phyloP scores from a whole-genome alignment of 2,797 vertebrate species.

The Pteronotus mesoamericanus region DNA sequence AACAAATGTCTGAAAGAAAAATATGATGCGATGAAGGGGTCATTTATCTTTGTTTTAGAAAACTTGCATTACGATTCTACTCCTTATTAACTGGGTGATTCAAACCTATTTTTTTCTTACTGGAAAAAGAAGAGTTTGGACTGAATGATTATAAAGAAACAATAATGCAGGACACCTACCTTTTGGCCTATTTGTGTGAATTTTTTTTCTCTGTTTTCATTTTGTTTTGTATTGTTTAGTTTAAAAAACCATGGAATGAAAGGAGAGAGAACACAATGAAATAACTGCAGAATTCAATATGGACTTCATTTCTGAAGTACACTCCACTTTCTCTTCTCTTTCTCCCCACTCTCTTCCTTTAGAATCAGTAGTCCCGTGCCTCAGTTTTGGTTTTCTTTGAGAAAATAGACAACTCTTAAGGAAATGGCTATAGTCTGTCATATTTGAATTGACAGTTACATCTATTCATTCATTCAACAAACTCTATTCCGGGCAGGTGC shows the following conservation, averaged over 20 bases:
- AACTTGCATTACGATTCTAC: conserved; percentile 20
- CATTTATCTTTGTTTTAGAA: conserved; percentile 32
- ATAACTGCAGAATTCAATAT: background rate
- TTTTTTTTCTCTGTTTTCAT: background rate
- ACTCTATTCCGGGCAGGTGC: background rate
- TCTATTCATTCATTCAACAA: background rate
- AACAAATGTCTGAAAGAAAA: background rate
- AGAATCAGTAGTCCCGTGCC: background rate
- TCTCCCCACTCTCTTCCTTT: background rate
- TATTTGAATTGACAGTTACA: background rate
- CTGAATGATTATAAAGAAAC: background rate
- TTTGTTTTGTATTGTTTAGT: background rate
- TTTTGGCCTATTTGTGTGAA: background rate
- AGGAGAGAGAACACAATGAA: background rate
- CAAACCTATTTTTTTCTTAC: background rate
- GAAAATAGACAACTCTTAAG: background rate
- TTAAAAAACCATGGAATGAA: background rate
- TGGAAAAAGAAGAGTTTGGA: background rate
- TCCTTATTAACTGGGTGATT: background rate
- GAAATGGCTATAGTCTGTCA: background rate
- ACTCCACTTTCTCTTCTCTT: background rate
- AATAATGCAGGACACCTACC: background rate
- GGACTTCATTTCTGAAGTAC: conserved; percentile 8
- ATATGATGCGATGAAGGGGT: background rate
- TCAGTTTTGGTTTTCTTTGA: conserved; percentile 39